These are phyloP conservation scores for Eupsittula cactorum DNA, from an alignment of 2,113 vertebrate genomes.

Conservation along the genomic window DNA sequence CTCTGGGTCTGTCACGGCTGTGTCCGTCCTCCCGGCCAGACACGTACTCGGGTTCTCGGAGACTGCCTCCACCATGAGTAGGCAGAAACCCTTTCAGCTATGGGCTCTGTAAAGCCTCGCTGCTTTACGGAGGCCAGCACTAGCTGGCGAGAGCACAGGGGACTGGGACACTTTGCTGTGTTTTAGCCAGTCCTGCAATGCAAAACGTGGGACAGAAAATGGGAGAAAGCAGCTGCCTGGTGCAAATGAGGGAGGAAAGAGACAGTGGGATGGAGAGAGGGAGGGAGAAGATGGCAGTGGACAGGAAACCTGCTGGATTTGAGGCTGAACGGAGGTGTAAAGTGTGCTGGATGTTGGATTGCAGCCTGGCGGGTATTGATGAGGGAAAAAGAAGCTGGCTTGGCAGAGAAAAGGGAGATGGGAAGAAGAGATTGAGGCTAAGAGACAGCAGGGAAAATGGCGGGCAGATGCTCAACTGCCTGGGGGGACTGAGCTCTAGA, in stretches of 20 bases:
- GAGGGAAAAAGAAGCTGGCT: fast-evolving
- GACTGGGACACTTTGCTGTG: background rate
- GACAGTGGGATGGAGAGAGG: background rate
- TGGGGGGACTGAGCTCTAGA: background rate
- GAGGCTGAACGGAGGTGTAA: background rate
- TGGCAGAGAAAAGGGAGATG: background rate
- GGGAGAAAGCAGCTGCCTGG: background rate
- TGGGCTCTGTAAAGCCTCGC: background rate
- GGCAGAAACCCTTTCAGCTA: background rate
- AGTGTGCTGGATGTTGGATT: background rate
- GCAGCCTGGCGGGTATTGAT: background rate
- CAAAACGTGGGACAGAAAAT: background rate
- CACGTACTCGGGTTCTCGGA: fast-evolving
- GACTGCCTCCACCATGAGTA: fast-evolving
- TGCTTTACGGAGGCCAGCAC: background rate
- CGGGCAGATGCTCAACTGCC: background rate
- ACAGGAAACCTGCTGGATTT: background rate
- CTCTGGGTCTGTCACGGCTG: background rate
- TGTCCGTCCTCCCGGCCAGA: fast-evolving
- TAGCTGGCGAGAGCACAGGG: background rate
- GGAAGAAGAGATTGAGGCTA: background rate
- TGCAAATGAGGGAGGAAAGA: background rate
- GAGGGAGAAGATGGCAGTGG: background rate
- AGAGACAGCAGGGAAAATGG: too few species aligned
- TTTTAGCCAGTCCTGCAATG: background rate